Percentiles rank a stretch among this genome's conserved stretches.
Evolutionary conservation across 1,140 invertebrate genomes (phyloP).

Genomic region (Cyrtorhinus lividipennis): DNA sequence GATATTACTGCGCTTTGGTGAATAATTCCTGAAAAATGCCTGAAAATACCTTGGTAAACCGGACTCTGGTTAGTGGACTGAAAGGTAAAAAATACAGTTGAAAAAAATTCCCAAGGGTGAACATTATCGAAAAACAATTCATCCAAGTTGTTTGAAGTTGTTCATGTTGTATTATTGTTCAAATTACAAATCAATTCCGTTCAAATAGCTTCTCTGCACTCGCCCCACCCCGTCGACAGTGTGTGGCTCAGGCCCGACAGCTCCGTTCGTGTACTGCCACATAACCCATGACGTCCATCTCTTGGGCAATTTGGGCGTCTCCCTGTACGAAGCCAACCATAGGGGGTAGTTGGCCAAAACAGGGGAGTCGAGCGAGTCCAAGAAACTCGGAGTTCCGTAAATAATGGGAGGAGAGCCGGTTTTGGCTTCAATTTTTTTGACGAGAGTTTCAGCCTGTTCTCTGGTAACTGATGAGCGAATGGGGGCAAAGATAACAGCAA

Average conservation of each 20-base stretch:
- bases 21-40: no score
- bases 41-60: no score
- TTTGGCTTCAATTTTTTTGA: background rate
- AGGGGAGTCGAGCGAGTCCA: background rate
- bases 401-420: background rate
- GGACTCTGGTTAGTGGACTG: no score
- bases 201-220: background rate
- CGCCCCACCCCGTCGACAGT: constrained; percentile 1
- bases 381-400: background rate
- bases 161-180: no score
- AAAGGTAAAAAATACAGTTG: no score
- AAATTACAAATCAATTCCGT: background rate
- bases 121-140: no score
- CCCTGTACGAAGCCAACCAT: background rate
- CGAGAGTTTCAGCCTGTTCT: background rate
- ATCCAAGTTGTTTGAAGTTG: no score
- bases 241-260: background rate
- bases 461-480: background rate
- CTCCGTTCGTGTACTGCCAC: constrained; percentile 12
- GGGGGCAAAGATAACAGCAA: no score
- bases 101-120: no score
- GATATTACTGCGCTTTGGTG: no score
- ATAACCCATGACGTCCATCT: background rate
- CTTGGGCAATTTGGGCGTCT: background rate
- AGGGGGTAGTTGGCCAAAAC: background rate